Base-by-base conservation (phyloP, 2,113 vertebrate species). In the Alaudala cheleensis region DNA sequence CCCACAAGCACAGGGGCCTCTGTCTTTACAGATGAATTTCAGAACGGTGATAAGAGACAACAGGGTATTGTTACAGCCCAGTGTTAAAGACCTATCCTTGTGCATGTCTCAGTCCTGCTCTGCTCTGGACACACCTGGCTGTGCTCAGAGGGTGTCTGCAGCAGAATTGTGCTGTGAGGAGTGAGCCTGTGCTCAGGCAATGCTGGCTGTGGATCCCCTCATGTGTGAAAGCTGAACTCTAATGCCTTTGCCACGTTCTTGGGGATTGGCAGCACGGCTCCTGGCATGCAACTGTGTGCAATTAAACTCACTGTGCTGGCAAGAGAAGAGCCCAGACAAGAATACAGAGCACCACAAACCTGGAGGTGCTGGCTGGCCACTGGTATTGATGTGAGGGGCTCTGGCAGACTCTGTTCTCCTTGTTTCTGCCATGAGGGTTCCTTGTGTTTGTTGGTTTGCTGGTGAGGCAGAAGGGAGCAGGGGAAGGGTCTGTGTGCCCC, bases 11-110 rank as follows among this genome's bases (percentile, higher is more conserved):
- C 70, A 80, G 86, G 71, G 82, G 39, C 82, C 53, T 88, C 71
- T 90, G 74, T 86, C 72, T 86, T 90, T 70, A 69, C 39, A 86
- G 79, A 81, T 88, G n/a, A 88, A 67, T 88, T 96, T 78, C 64
- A 39, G 56, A 66, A 40, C 0, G 1, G 24, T 28, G 51, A 20
- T 56, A 40, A 58, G 86, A 74, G 57, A 71, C 54, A 72, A 74
- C 34, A 39, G 81, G 31, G 39, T 51, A 60, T 73, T 60, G 44
- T 56, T 39, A 19, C 25, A 54, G 61, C 31, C 84, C 58, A 22
- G 33, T 28, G 51, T 62, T 83, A 60, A 40, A 71, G 67, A 56
- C 44, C 56, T 93, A 37, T 45, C 60, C 71, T 71, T 60, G 39
- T 73, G 45, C 66, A 50, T 5, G 24, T 40, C 62, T 19, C 20